Conservation (phyloP, 2,888 invertebrate genomes). For the Entomobrya proxima region DNA sequence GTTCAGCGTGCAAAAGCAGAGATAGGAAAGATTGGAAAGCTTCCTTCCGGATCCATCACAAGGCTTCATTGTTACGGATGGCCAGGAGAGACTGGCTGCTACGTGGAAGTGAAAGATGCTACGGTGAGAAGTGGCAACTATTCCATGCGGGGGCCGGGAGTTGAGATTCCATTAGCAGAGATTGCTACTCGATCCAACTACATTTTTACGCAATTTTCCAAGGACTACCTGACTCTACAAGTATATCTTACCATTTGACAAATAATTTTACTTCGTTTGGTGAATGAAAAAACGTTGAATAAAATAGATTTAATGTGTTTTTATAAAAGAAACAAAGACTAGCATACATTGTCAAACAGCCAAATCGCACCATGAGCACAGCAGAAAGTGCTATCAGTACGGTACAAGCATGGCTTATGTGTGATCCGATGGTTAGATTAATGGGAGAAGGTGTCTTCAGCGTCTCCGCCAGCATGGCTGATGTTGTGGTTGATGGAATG, state of each 20-base stretch:
- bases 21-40: conserved; percentile 60
- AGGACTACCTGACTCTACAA: conserved; percentile 65
- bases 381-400: conserved; percentile 73
- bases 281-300: no score
- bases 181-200: conserved; percentile 69
- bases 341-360: conserved; percentile 40
- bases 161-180: conserved; percentile 71
- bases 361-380: conserved; percentile 64
- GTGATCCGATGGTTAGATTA: conserved; percentile 56
- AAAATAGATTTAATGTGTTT: no score
- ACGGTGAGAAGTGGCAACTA: conserved; percentile 61
- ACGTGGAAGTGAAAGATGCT: conserved; percentile 71
- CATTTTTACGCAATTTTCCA: conserved; percentile 67
- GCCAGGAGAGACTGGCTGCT: conserved; percentile 71
- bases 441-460: conserved; percentile 42
- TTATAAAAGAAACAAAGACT: conserved; percentile 53
- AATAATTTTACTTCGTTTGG: no score
- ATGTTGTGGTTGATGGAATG: conserved; percentile 22
- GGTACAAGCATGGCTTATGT: conserved; percentile 72
- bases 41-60: conserved; percentile 70
- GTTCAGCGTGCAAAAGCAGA: conserved; percentile 71
- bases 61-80: conserved; percentile 74
- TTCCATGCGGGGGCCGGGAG: conserved; percentile 70
- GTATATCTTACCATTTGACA: no score
- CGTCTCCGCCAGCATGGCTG: conserved; percentile 33